Base-by-base conservation (phyloP, 2,888 invertebrate species). In the Schizaphis graminum region DNA sequence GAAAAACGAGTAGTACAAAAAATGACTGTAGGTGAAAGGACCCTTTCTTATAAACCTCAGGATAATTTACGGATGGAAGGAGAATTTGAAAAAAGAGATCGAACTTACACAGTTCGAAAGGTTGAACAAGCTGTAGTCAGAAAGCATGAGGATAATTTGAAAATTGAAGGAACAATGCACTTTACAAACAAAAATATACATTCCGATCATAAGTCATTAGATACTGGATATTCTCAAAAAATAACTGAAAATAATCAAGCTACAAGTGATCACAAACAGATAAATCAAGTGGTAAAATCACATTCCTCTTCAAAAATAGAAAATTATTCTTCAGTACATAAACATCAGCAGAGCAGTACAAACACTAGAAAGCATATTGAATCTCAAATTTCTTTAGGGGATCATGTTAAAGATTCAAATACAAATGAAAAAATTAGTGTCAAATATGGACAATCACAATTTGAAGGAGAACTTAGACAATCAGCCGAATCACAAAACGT, bases 351-450 rank as follows among this genome's bases (percentile, higher is more conserved):
- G 8, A 89, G 41, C 35, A 86, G 95, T 94, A 95, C 95, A 95
- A 90, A 95, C 95, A 53, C 96, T 96, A 61, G 97, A 95, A 96
- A 96, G 35, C 97, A 97, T 95, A 97, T 97, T 96, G 97, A 97
- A 96, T 97, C 98, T 0, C 97, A 97, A 94, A 97, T 97, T 93
- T 96, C 96, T 21, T 95, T 97, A 44, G 97, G 97, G 3, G 96
- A 96, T 95, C 97, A 97, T 95, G 96, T 95, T 1, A 91, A 67
- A 47, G 49, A 87, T 8, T n/a, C 95, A 61, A 94, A 94, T 41
- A 67, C n/a, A 91, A 86, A 90, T 10, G 90, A 94, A 61, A 91
- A 91, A 28, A 90, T 90, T 21, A 86, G 85, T 28, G 86, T 86
- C n/a, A 35, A 86, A 44, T 86, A 94, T 21, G 86, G 90, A 21